Base-by-base conservation (phyloP, 2,113 vertebrate genomes). In the Larimichthys crocea region DNA sequence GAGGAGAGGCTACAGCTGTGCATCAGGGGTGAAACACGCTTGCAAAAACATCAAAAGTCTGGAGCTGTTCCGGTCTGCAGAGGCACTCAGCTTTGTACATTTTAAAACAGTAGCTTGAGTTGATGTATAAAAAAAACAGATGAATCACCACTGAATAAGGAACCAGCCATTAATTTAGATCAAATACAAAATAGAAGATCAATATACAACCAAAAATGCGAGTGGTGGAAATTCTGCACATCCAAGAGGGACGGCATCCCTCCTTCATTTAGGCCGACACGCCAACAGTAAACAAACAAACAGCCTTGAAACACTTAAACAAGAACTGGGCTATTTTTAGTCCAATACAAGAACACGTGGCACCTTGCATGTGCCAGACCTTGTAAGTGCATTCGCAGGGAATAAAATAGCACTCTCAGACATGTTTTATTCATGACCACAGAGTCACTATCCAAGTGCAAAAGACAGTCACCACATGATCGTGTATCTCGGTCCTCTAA, bases 371-470 rank as follows among this genome's bases (percentile, higher is more conserved):
- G 91, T 93, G 91, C 85, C 52, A 29, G 63, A 59, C 67, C 77
- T 86, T 86, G 89, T 87, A 85, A 90, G 86, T 91, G 87, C 87
- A 81, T 82, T 89, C 83, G 66, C 61, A n/a, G 57, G 76, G 68
- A 86, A 91, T 82, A 85, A 90, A 88, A 85, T 75, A 67, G 61
- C 77, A 67, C 89, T 88, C 61, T 59, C 50, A 79, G n/a, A 19
- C 65, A 89, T 94, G 67, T 88, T 92, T 95, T 91, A 95, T 95
- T 94, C 53, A 95, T 80, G 53, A 55, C 29, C 48, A 75, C 60
- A 48, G 81, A 90, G 68, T 85, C 87, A 55, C 76, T 76, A 67
- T 63, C 7, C 48, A 62, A 74, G 70, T 74, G 70, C 53, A 75
- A 61, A 49, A 68, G 44, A 84, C 77, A 44, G 35, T 42, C n/a